Conservation (phyloP, 2,797 vertebrate genomes). For the Phyllotis vaccarum region DNA sequence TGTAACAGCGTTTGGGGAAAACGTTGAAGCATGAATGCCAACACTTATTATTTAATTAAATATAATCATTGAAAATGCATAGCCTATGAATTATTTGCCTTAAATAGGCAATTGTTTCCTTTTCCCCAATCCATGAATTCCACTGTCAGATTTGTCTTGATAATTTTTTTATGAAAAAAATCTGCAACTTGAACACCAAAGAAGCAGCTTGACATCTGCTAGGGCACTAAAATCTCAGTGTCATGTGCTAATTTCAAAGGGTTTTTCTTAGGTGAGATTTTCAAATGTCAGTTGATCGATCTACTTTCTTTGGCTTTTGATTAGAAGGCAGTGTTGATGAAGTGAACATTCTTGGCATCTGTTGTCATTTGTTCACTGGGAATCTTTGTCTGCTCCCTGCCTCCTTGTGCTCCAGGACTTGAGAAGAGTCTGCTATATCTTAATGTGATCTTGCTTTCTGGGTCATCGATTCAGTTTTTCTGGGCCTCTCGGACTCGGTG, state of each 20-base stretch:
- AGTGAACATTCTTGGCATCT: conserved; percentile 30
- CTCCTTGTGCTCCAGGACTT: conserved; percentile 35
- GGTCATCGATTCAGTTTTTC: conserved; percentile 69
- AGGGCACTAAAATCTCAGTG: background rate
- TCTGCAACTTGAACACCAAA: background rate
- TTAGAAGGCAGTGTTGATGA: conserved; percentile 30
- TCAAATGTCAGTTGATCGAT: background rate
- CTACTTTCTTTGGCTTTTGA: conserved; percentile 43
- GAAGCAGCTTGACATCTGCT: background rate
- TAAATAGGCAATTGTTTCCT: background rate
- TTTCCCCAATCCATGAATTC: background rate
- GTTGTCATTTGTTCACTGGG: conserved; percentile 12
- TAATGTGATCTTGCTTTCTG: conserved; percentile 78
- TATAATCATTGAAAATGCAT: conserved; percentile 13
- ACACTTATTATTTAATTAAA: conserved; percentile 49
- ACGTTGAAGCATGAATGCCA: background rate
- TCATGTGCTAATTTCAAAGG: conserved; percentile 57
- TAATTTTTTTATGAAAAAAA: conserved; percentile 9
- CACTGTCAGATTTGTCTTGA: background rate
- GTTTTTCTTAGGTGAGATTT: conserved; percentile 35
- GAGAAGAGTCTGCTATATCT: conserved; percentile 56
- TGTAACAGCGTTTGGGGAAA: background rate
- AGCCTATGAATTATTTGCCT: background rate
- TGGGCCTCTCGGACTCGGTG: conserved; percentile 42
- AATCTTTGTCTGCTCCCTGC: conserved; percentile 2